Evolutionary conservation across 2,797 vertebrate species (phyloP), one percentile per base, ranked within the genome.

Genomic region (Anguilla obscura): DNA sequence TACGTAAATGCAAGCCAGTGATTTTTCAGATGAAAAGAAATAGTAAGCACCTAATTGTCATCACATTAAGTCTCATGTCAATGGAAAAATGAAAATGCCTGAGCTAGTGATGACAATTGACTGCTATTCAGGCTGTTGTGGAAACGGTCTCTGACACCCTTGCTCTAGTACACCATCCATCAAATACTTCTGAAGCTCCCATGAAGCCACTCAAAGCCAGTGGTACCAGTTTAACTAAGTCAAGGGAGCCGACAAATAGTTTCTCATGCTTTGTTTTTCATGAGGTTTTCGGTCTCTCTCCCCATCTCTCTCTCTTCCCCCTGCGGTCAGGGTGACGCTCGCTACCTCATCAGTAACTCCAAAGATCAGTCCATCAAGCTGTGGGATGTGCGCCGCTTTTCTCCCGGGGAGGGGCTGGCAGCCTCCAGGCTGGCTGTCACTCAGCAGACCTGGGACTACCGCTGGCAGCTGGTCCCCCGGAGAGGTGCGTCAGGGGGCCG

Each of bases 341-440:
- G 98, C 14, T 99, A 98, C 91, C 94, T 99, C 90, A 98, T 98
- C 91, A 98, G 97, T 90, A 99, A 99, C 94, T 98, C 98, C 0
- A 99, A 99, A 94, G 98, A 99, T 93, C 98, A 99, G 96, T 98
- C 97, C 85, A 98, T 98, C 92, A 99, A 99, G 90, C 96, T 99
- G 52, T 99, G 98, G 98, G 98, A 99, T 83, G 94, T 99, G 87
- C 96, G 98, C 82, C 97, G 96, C 91, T 97, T 98, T 92, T 98
- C 98, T 0, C 97, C 97, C 66, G 96, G 96, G 90, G 97, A 98
- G 90, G 98, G 97, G 0, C 92, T 99, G 89, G 97, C 97, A 30
- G 98, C 98, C 0, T 98, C 98, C 2, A 96, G 97, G 5, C 95
- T 96, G 89, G 97, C 97, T 7, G 97, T 98, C 89, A 98, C 97